Percentiles rank a stretch among this genome's conserved stretches.
Evolutionary conservation across 2,797 vertebrate genomes (phyloP).

Genomic region (Cossypha polioptera): DNA sequence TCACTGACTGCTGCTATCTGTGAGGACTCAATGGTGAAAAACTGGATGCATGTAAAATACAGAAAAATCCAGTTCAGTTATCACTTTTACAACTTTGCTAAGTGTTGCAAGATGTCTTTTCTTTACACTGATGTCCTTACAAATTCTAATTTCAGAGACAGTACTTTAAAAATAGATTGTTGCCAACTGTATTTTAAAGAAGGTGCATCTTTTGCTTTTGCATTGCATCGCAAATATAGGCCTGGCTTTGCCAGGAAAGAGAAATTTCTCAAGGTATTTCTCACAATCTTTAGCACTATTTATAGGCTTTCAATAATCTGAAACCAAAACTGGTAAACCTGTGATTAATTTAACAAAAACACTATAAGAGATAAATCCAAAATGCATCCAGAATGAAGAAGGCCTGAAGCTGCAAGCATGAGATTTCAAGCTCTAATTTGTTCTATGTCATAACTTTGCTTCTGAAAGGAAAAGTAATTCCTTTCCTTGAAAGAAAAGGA

Average conservation of each 20-base stretch:
- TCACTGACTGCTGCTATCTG: background rate
- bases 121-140: background rate
- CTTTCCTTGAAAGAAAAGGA: background rate
- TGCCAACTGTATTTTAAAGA: background rate
- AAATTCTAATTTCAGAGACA: background rate
- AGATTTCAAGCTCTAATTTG: background rate
- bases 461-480: background rate
- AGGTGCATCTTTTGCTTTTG: background rate
- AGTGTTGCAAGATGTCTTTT: rapidly evolving
- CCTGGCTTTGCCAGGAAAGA: background rate
- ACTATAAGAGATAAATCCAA: background rate
- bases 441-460: background rate
- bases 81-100: background rate
- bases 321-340: background rate
- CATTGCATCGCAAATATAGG: background rate
- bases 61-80: background rate
- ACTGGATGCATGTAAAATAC: background rate
- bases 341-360: background rate
- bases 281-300: background rate
- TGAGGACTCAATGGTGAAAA: background rate
- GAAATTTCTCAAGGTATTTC: background rate
- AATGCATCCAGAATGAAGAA: background rate
- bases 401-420: background rate
- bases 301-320: background rate
- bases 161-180: background rate